phyloP scores from a whole-genome alignment of 2,113 vertebrate species.

The Mesoclemmys tuberculata region DNA sequence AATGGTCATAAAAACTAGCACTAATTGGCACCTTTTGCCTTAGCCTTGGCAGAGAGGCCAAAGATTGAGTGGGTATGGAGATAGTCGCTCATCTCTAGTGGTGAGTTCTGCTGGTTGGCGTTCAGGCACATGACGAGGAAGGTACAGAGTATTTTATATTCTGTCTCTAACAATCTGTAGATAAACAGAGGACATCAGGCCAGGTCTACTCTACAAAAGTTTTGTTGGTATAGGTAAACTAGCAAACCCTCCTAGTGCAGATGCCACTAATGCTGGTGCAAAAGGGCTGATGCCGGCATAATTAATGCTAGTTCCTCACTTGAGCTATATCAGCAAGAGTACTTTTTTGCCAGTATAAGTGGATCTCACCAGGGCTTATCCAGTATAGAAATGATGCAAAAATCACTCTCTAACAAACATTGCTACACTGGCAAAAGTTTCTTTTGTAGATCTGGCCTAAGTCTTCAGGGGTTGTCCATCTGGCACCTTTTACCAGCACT shows the following conservation, averaged over 20 bases:
- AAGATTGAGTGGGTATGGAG: background rate
- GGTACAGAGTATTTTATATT: background rate
- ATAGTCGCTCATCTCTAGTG: background rate
- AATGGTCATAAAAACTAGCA: background rate
- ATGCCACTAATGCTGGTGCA: no score
- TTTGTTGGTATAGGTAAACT: no score
- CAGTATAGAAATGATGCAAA: background rate
- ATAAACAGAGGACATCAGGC: background rate
- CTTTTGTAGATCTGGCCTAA: background rate
- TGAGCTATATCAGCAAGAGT: no score
- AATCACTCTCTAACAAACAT: background rate
- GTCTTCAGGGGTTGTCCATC: background rate
- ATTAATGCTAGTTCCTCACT: no score
- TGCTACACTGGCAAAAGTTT: background rate
- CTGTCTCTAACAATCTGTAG: background rate
- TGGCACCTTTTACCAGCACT: background rate
- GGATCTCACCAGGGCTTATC: constrained; percentile 1
- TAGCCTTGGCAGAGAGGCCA: background rate
- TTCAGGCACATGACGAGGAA: background rate
- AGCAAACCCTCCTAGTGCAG: no score
- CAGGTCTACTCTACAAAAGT: background rate
- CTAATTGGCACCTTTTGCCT: background rate
- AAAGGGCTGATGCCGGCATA: no score
- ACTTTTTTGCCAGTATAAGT: background rate
- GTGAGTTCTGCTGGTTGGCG: background rate